Evolutionary conservation across 2,113 vertebrate genomes (phyloP), one percentile per base, ranked within the genome.

Genomic region (Pituophis catenifer): DNA sequence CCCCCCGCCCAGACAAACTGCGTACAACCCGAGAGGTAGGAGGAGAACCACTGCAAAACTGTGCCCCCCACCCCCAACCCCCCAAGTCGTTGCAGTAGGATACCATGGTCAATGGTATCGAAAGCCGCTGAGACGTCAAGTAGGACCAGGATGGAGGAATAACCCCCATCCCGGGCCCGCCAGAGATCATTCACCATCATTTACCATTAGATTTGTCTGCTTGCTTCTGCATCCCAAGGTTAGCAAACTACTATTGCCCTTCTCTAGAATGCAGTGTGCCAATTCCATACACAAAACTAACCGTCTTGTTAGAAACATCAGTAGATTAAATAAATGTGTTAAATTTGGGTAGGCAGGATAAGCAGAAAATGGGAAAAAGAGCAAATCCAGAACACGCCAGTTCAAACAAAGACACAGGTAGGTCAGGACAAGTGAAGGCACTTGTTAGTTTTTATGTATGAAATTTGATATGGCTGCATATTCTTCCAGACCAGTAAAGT

Each of bases 171-270:
- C 38, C 38, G 38, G 38, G 38, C 38, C 38, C 38, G 2, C 38
- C 38, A 44, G 38, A 44, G 38, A 44, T 44, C 38, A 44, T 44
- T 44, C 38, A 44, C 2, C 38, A 44, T 44, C 38, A 44, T 44
- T 62, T 62, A 87, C 94, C 44, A 0, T 12, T 26, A 62, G 13
- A 90, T 29, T 44, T 48, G 96, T 96, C 96, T 95, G 70, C 95
- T 92, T 48, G 86, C 59, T 93, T 94, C 93, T 94, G 23, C 15
- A 8, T 13, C n/a, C 54, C 8, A 33, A 19, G 17, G n/a, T n/a
- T 17, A 29, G 52, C 52, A 88, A 89, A 44, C 33, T 57, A 89
- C 19, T 57, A 55, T 19, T 33, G 52, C 33, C 88, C 54, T 38
- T 23, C 29, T 89, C 8, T 55, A 44, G 54, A 89, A 58, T 12